Percentiles rank a stretch among this genome's conserved stretches.
Conservation (phyloP, 2,888 invertebrate genomes). For the Plemyria rubiginata region DNA sequence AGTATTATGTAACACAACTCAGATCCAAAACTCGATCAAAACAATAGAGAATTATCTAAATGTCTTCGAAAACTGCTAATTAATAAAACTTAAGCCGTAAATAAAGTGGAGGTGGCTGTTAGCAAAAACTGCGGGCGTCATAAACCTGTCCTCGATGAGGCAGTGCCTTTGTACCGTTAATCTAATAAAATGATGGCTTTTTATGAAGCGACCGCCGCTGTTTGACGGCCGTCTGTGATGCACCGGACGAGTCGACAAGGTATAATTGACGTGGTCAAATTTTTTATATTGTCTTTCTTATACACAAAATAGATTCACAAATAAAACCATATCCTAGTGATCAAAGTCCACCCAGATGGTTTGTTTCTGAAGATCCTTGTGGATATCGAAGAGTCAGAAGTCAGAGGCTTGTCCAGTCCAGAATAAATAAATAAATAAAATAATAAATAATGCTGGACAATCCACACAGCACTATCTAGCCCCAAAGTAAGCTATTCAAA, state of each 20-base stretch:
- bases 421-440: too few species aligned
- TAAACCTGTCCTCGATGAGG: slow-evolving; percentile 83
- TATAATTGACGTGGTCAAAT: too few species aligned
- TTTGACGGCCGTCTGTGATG: neutral
- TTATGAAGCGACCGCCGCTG: neutral
- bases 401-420: too few species aligned
- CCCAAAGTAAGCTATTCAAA: too few species aligned
- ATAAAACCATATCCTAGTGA: too few species aligned
- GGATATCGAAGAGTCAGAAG: too few species aligned
- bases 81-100: slow-evolving; percentile 82
- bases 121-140: slow-evolving; percentile 85
- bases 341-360: too few species aligned
- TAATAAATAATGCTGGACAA: too few species aligned
- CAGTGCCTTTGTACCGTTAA: slow-evolving; percentile 81
- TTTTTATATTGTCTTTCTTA: too few species aligned
- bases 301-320: too few species aligned
- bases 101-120: slow-evolving; percentile 77
- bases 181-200: slow-evolving; percentile 60
- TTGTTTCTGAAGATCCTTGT: too few species aligned
- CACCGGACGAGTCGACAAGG: neutral
- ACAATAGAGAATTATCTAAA: slow-evolving; percentile 45
- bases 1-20: neutral
- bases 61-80: slow-evolving; percentile 76
- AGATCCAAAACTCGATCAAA: slow-evolving; percentile 19
- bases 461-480: too few species aligned